phyloP scores from a whole-genome alignment of 1,140 invertebrate genomes.

The Listronotus oregonensis region DNA sequence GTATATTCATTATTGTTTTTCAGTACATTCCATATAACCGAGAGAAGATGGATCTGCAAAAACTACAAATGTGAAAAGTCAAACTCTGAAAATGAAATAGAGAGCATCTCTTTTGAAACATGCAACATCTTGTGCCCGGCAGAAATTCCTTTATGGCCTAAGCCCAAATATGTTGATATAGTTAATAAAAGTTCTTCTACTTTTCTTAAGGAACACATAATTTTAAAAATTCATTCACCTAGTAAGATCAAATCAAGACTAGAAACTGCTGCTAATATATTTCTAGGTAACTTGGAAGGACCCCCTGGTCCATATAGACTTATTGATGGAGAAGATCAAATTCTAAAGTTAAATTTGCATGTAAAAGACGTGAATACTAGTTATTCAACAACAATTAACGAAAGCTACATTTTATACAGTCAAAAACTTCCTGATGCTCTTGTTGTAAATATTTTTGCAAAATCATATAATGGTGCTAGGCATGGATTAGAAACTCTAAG shows the following conservation, averaged over 20 bases:
- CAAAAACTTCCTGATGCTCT: constrained; percentile 58
- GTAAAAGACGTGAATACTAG: constrained; percentile 31
- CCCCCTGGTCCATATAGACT: neutral
- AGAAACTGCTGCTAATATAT: constrained; percentile 21
- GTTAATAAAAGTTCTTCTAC: constrained; percentile 53
- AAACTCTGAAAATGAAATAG: neutral
- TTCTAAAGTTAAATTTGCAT: constrained; percentile 25
- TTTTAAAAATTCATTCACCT: constrained; percentile 51
- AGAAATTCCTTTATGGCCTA: constrained; percentile 58
- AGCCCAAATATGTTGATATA: constrained; percentile 54
- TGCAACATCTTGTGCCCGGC: constrained; percentile 56
- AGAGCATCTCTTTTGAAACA: constrained; percentile 48
- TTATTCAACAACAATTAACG: constrained; percentile 67
- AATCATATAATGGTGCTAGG: constrained; percentile 74
- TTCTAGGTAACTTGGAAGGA: constrained; percentile 10
- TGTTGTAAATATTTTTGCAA: constrained; percentile 65
- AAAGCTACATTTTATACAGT: constrained; percentile 70
- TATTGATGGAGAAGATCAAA: constrained; percentile 2
- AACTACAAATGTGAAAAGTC: constrained; percentile 15
- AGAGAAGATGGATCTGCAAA: constrained; percentile 12
- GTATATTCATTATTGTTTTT: too few relatives aligned
- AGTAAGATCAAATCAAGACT: constrained; percentile 10
- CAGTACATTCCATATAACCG: too few relatives aligned
- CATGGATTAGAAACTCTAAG: constrained; percentile 78
- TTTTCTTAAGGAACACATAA: constrained; percentile 52